These are phyloP conservation scores for Brachionus rubens DNA, from an alignment of 1,140 invertebrate genomes.

Conservation along the genomic window DNA sequence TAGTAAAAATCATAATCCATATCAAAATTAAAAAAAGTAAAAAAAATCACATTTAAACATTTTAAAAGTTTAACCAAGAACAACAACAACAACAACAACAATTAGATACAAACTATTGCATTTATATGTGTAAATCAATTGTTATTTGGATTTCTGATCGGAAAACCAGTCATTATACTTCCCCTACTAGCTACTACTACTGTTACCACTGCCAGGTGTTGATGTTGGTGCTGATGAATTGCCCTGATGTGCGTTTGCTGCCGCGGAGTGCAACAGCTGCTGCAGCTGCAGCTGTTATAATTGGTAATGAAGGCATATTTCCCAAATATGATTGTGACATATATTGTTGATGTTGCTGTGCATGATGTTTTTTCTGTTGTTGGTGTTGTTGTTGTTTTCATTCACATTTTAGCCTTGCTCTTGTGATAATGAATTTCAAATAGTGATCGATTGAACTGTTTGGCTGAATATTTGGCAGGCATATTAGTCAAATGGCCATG, in stretches of 20 bases:
- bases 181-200: neutral
- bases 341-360: neutral
- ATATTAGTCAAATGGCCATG: neutral
- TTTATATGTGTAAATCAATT: too few species aligned
- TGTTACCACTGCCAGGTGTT: neutral
- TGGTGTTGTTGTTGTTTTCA: neutral
- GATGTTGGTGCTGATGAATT: too few species aligned
- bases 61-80: neutral
- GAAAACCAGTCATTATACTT: conserved; percentile 16
- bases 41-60: neutral
- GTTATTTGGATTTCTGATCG: neutral
- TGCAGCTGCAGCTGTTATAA: neutral
- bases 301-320: conserved; percentile 6
- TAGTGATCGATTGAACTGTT: neutral
- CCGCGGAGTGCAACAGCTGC: neutral
- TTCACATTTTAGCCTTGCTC: conserved; percentile 21
- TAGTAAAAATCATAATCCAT: too few species aligned
- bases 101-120: neutral
- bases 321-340: conserved; percentile 2
- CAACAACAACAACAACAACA: neutral
- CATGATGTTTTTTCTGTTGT: neutral
- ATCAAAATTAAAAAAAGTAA: too few species aligned
- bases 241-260: too few species aligned
- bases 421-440: conserved; percentile 2
- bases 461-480: neutral